Evolutionary conservation across 53 echinoderm and acorn worm species (phyloP), one percentile per base, ranked within the genome.

Genomic region (Luidia sarsii): DNA sequence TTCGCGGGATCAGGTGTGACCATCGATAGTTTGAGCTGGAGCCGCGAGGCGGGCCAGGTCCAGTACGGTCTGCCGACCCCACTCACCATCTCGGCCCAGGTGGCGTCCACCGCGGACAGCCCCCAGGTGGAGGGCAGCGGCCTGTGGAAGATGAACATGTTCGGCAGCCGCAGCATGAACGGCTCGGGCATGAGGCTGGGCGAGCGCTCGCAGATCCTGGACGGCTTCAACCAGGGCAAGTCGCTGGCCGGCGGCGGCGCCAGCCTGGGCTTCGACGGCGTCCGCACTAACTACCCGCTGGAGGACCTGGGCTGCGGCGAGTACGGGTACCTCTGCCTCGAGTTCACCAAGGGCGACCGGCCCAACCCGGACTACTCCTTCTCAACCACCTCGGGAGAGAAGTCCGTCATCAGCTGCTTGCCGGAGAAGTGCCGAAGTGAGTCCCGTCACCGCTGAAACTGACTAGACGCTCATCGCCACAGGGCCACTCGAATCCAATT

Each of bases 101-200:
- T 87, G 34, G 62, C 87, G 0, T 23, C 89, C 14, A 70, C 66
- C 9, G 79, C 91, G 23, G 89, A 94, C 68, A 80, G 91, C 11
- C 57, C 67, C 3, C 77, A 64, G 0, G 38, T 71, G 1, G 63
- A 53, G 2, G 95, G 95, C n/a, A 49, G 49, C 18, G 82, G 85
- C 39, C 86, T 95, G 57, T 95, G 95, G 95, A 77, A 92, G 64
- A 28, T 95, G 55, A 90, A 90, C 33, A 60, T 95, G 2, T 95
- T 95, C 84, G 95, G 95, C 48, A 95, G 92, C 39, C 68, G 70
- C 37, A 83, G 77, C 55, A 55, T 51, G 9, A 59, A 80, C 33
- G 95, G 95, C 33, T 36, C 65, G 0, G 95, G 95, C 0, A 67
- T 70, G 14, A 56, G 92, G 18, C 82, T 88, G 8, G 80, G 77